phyloP scores from a whole-genome alignment of 2,113 vertebrate genomes.

The Electrona antarctica region DNA sequence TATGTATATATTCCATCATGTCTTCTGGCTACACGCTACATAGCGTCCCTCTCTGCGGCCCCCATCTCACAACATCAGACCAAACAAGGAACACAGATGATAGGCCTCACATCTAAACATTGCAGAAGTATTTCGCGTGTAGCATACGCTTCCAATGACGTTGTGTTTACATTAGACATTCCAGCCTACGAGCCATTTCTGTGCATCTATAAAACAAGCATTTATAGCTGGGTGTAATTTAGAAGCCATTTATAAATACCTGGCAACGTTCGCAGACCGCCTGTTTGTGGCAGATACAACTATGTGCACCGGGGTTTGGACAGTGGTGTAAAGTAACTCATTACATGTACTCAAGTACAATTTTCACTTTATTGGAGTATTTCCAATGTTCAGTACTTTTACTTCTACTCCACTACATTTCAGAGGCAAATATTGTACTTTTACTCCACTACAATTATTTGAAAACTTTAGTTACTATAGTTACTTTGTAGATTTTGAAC shows the following conservation, averaged over 20 bases:
- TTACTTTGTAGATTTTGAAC: too few relatives aligned
- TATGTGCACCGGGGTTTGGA: background rate
- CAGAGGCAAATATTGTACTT: too few relatives aligned
- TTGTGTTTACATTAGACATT: background rate
- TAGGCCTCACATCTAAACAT: background rate
- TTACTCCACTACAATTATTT: too few relatives aligned
- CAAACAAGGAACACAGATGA: slow-evolving; percentile 7
- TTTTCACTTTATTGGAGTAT: too few relatives aligned
- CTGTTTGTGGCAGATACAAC: background rate
- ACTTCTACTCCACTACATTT: too few relatives aligned
- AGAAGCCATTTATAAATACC: background rate
- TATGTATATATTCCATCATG: too few relatives aligned
- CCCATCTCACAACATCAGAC: background rate
- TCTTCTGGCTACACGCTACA: background rate
- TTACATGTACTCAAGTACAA: too few relatives aligned
- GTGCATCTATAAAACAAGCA: background rate
- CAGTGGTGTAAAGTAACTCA: too few relatives aligned
- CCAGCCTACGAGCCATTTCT: background rate
- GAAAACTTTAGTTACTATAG: too few relatives aligned
- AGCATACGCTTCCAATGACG: background rate
- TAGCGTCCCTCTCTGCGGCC: background rate
- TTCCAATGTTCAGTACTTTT: too few relatives aligned
- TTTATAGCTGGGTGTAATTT: background rate
- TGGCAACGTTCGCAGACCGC: background rate
- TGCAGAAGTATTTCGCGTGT: background rate